These are phyloP conservation scores for Philopotamus ludificatus DNA, from an alignment of 1,140 invertebrate species.

Conservation along the genomic window DNA sequence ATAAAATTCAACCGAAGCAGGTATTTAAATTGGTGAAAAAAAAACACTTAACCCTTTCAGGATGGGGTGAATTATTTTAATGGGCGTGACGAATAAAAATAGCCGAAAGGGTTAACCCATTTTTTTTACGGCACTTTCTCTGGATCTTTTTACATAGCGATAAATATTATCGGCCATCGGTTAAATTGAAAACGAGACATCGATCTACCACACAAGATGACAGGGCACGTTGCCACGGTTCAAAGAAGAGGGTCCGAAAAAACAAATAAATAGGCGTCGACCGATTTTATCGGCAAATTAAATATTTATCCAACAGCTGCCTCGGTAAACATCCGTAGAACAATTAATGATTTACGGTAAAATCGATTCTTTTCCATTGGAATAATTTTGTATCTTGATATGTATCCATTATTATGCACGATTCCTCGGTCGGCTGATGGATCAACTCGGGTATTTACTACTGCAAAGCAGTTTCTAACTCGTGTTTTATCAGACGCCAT, in stretches of 20 bases:
- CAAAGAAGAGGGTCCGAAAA: constrained; percentile 20
- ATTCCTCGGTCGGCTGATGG: too few relatives aligned
- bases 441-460: background rate
- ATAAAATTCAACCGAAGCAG: too few relatives aligned
- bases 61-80: background rate
- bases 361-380: background rate
- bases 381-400: background rate
- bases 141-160: background rate
- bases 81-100: background rate
- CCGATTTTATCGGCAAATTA: constrained; percentile 39
- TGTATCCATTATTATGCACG: constrained; percentile 6
- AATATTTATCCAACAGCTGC: constrained; percentile 23
- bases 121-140: constrained; percentile 32
- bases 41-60: too few relatives aligned
- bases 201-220: constrained; percentile 35
- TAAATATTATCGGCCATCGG: constrained; percentile 21
- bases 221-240: too few relatives aligned
- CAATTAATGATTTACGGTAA: background rate
- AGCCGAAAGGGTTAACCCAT: background rate
- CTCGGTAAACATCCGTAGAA: background rate
- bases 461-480: background rate
- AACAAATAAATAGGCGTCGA: constrained; percentile 36
- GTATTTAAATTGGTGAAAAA: too few relatives aligned
- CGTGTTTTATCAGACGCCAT: constrained; percentile 12
- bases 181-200: constrained; percentile 31